Evolutionary conservation across 1,140 invertebrate genomes (phyloP).

Genomic region (Sinonovacula constricta): DNA sequence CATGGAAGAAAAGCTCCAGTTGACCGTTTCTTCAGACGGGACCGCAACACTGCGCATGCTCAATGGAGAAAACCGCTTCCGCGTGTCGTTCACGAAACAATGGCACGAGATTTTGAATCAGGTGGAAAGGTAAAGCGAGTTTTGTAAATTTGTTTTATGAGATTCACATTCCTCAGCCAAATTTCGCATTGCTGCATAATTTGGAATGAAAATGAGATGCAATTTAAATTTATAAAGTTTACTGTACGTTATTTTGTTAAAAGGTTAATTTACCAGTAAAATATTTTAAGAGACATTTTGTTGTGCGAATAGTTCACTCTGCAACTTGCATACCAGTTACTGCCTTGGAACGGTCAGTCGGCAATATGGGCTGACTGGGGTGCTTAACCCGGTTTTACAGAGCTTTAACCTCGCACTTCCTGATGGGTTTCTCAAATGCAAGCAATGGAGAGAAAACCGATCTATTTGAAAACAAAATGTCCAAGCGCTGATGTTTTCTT

Average conservation of each 20-base stretch:
- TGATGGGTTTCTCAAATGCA: too few species aligned
- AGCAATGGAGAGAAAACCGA: too few species aligned
- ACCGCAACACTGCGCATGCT: slow-evolving; percentile 16
- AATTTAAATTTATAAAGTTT: not conserved
- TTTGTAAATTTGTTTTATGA: too few species aligned
- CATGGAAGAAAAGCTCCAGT: slow-evolving; percentile 8
- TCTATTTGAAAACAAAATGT: too few species aligned
- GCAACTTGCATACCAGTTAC: not conserved
- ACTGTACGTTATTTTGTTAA: not conserved
- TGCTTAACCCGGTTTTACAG: too few species aligned
- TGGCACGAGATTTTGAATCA: slow-evolving; percentile 37
- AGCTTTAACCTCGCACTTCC: too few species aligned
- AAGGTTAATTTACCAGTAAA: not conserved
- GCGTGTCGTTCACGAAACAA: slow-evolving; percentile 14
- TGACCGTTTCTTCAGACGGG: slow-evolving; percentile 1
- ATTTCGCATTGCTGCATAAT: not conserved
- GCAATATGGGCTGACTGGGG: too few species aligned
- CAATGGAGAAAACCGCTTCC: slow-evolving; percentile 36
- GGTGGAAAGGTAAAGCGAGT: slow-evolving; percentile 16
- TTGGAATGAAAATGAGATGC: not conserved
- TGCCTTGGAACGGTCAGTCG: too few species aligned
- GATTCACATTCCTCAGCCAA: not conserved
- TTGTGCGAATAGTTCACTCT: not conserved
- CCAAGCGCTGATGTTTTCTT: too few species aligned
- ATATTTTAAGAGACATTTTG: not conserved